Evolutionary conservation across 1,140 invertebrate species (phyloP), one percentile per base, ranked within the genome.

Genomic region (Meteorus sp.): DNA sequence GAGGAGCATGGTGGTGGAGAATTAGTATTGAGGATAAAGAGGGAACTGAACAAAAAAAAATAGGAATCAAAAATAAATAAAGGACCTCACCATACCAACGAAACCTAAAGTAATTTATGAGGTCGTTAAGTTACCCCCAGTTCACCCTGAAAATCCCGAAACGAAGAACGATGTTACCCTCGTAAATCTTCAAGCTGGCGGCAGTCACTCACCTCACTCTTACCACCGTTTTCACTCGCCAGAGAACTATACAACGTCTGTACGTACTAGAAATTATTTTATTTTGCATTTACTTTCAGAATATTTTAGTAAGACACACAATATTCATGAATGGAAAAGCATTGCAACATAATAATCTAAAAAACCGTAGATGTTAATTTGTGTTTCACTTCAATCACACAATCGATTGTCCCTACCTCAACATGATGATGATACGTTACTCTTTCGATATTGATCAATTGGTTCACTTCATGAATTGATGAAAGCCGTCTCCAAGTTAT

Each of bases 61-160:
- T 39, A 19, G 43, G n/a, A 33, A 39, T 41, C 33, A 57, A 50
- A 48, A 43, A 44, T 48, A 53, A 53, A 59, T 45, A 44, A 43
- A 59, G 58, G 22, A 45, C 19, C 43, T n/a, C n/a, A n/a, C n/a
- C n/a, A n/a, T n/a, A n/a, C n/a, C n/a, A 47, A 45, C 41, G 51
- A 50, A 55, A 55, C 55, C 59, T 47, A 43, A 55, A 33, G 59
- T 60, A 60, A 60, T 60, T 60, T 60, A 60, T 52, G 59, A 60
- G 59, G 59, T 55, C 59, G 59, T 60, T 60, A 60, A 60, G 59
- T 50, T 37, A 60, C 59, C 59, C 33, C 50, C n/a, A n/a, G n/a
- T n/a, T n/a, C 19, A 5, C 23, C 39, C 47, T 58, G 15, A 22
- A 53, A 23, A 25, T n/a, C n/a, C 22, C 48, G 44, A 54, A 60